phyloP scores from a whole-genome alignment of 2,888 invertebrate genomes.

The Panorpa germanica region DNA sequence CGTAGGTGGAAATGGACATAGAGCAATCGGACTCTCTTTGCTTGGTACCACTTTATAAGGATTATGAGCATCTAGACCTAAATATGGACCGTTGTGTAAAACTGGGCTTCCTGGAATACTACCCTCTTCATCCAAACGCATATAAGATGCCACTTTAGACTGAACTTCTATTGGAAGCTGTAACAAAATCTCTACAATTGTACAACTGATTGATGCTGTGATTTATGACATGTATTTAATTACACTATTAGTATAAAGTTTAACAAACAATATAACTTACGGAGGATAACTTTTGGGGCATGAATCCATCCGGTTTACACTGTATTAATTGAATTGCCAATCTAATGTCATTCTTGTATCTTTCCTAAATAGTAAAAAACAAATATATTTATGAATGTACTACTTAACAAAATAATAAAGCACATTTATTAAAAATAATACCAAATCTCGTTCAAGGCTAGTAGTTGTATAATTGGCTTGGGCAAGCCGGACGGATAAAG shows the following conservation, averaged over 20 bases:
- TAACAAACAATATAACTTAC: conserved; percentile 36
- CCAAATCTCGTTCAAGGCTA: conserved; percentile 72
- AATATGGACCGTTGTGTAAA: no score
- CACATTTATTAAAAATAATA: conserved; percentile 23
- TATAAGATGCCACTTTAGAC: conserved; percentile 65
- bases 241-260: conserved; percentile 5
- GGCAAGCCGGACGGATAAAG: conserved; percentile 62
- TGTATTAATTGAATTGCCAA: conserved; percentile 84
- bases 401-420: conserved; percentile 13
- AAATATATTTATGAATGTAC: conserved; percentile 14
- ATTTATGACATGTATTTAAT: neutral
- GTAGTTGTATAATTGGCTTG: conserved; percentile 72
- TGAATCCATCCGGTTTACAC: conserved; percentile 88
- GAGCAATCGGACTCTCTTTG: conserved; percentile 23
- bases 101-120: no score
- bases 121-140: conserved; percentile 24
- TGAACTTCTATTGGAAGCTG: conserved; percentile 85
- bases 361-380: conserved; percentile 46
- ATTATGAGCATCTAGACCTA: conserved; percentile 22
- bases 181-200: conserved; percentile 14
- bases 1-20: conserved; percentile 55
- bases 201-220: conserved; percentile 2
- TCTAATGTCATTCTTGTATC: conserved; percentile 85
- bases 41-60: conserved; percentile 26
- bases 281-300: conserved; percentile 75